Evolutionary conservation across 1,140 invertebrate genomes (phyloP).

Genomic region (Cataglyphis hispanica): DNA sequence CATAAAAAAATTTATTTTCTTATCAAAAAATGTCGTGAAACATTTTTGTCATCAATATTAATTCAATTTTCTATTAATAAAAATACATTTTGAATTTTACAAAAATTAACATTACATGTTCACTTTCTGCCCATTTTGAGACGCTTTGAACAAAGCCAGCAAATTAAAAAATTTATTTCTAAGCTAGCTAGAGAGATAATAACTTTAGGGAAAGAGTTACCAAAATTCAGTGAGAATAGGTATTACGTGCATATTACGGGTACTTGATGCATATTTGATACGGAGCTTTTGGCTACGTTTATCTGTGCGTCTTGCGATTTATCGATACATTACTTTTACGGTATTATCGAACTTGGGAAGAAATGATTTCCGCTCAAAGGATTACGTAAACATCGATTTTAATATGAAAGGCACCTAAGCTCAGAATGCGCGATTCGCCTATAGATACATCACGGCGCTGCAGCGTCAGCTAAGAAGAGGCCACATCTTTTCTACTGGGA

Average conservation of each 20-base stretch:
- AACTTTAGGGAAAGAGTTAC: conserved; percentile 6
- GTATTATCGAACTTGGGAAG: conserved; percentile 2
- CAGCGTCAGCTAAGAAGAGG: conserved; percentile 54
- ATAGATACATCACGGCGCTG: conserved; percentile 52
- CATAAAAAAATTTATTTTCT: neutral
- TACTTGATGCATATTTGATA: neutral
- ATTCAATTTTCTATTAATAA: neutral
- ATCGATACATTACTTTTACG: conserved; percentile 17
- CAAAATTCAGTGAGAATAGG: conserved; percentile 20
- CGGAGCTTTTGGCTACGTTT: neutral
- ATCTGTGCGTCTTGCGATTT: conserved; percentile 2
- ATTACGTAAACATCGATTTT: conserved; percentile 61
- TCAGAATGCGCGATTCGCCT: conserved; percentile 46
- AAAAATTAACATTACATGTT: conserved; percentile 18
- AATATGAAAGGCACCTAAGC: conserved; percentile 44
- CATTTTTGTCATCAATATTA: neutral
- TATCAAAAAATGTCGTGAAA: neutral
- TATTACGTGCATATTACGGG: conserved; percentile 15
- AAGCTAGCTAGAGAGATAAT: conserved; percentile 31
- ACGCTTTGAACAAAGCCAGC: conserved; percentile 5
- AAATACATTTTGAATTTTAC: conserved; percentile 37
- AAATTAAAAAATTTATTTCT: conserved; percentile 52
- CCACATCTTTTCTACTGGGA: conserved; percentile 61
- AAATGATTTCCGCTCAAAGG: conserved; percentile 27
- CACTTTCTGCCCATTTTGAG: conserved; percentile 12